phyloP scores from a whole-genome alignment of 2,888 invertebrate genomes.

The Tholera decimalis region DNA sequence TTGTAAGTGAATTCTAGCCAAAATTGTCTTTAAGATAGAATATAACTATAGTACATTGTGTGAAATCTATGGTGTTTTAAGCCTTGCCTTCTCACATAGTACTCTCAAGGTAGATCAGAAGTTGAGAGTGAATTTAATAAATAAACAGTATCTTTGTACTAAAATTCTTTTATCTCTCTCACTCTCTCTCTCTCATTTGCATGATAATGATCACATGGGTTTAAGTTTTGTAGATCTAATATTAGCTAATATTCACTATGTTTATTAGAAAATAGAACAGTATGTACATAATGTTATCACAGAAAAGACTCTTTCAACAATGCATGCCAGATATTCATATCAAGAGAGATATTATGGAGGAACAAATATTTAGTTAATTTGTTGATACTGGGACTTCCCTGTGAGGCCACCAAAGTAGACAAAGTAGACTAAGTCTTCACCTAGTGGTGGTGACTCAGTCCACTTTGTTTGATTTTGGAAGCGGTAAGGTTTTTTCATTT shows the following conservation, averaged over 20 bases:
- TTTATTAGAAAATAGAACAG: background rate
- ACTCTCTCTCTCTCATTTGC: background rate
- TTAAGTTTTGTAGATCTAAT: background rate
- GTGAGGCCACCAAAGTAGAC: background rate
- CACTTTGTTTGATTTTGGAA: conserved; percentile 20
- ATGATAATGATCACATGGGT: background rate
- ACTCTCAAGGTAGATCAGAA: background rate
- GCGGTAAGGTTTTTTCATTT: too few species aligned
- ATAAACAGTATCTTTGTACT: background rate
- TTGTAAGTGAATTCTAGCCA: background rate
- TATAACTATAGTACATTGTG: too few species aligned
- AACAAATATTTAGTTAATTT: conserved; percentile 27
- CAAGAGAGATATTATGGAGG: conserved; percentile 14
- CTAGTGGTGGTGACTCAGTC: conserved; percentile 29
- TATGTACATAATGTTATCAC: background rate
- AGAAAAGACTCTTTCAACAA: conserved; percentile 4
- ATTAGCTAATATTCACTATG: background rate
- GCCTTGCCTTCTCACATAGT: background rate
- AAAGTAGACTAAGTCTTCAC: too few species aligned
- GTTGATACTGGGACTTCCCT: conserved; percentile 18
- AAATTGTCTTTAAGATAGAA: too few species aligned
- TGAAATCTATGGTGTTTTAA: too few species aligned
- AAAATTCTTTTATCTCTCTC: background rate
- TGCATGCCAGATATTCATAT: conserved; percentile 1
- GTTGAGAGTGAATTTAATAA: background rate